Evolutionary conservation across 2,888 invertebrate species (phyloP), one percentile per base, ranked within the genome.

Genomic region (Aspidiotus rigidus): DNA sequence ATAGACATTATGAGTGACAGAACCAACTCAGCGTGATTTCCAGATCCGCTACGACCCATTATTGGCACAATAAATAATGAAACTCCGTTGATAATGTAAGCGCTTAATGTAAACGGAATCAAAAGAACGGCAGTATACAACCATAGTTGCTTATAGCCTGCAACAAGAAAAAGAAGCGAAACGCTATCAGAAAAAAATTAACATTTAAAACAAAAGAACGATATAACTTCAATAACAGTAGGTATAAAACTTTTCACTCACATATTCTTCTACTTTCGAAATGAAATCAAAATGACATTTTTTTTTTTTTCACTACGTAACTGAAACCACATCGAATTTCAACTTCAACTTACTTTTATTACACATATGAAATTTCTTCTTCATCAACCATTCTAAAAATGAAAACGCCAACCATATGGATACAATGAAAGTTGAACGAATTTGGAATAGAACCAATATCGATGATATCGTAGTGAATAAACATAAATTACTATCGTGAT

Each of bases 61-160:
- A 93, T 83, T 8, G 93, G 93, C 74, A 90, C 85, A 76, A 91
- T 86, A 77, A 90, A 82, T 76, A 84, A 83, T 71, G 89, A 80
- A 73, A 86, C 83, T 74, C 85, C 85, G 75, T 88, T 81, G 74
- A 85, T 79, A 75, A 88, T 80, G 79, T 90, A 90, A 74, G 85
- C 83, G 63, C 84, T 82, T 78, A 87, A 85, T 72, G 86, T 80
- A 73, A 83, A 83, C 40, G 89, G 88, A 74, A 86, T 74, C 56
- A 81, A 79, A 73, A 84, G 77, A 64, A 82, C 79, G 59, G 77
- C 76, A 73, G 85, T 77, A 75, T 84, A 83, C 64, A 83, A 77
- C 70, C 81, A 75, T 72, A 84, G 75, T 82, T 83, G 82, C 76
- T 79, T 80, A 77, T 81, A 80, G 76, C 80, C 83, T 83, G 75